phyloP scores from a whole-genome alignment of 2,113 vertebrate genomes.

The Dasypus novemcinctus region DNA sequence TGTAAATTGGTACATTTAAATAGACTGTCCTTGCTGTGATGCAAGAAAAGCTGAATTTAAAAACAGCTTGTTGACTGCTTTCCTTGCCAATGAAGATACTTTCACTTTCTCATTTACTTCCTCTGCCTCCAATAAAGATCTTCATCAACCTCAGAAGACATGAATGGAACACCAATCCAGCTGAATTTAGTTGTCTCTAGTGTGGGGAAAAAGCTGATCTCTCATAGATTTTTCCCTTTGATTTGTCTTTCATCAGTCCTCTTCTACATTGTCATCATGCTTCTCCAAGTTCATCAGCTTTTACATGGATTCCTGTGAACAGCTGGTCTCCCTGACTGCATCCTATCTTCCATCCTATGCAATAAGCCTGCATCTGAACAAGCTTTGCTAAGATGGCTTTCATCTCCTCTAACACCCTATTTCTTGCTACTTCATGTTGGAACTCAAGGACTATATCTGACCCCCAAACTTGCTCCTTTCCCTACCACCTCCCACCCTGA shows the following conservation, averaged over 20 bases:
- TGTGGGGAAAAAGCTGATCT: not conserved
- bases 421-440: not conserved
- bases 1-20: not conserved
- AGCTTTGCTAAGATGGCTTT: not conserved
- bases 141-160: not conserved
- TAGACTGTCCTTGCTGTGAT: not conserved
- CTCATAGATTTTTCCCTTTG: not conserved
- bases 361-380: not conserved
- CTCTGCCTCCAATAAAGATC: not conserved
- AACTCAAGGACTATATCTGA: not conserved
- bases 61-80: not conserved
- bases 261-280: not conserved
- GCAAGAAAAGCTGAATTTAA: not conserved
- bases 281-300: not conserved
- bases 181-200: no score
- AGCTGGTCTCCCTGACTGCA: not conserved
- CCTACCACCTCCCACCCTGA: no score
- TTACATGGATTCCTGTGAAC: not conserved
- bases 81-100: not conserved
- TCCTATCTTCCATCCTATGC: not conserved
- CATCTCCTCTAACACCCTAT: not conserved
- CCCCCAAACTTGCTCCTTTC: not conserved
- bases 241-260: no score
- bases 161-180: fast-evolving
- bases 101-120: not conserved